Percentiles rank a stretch among this genome's conserved stretches.
phyloP scores from a whole-genome alignment of 2,888 invertebrate genomes.

The Lasius platythorax region DNA sequence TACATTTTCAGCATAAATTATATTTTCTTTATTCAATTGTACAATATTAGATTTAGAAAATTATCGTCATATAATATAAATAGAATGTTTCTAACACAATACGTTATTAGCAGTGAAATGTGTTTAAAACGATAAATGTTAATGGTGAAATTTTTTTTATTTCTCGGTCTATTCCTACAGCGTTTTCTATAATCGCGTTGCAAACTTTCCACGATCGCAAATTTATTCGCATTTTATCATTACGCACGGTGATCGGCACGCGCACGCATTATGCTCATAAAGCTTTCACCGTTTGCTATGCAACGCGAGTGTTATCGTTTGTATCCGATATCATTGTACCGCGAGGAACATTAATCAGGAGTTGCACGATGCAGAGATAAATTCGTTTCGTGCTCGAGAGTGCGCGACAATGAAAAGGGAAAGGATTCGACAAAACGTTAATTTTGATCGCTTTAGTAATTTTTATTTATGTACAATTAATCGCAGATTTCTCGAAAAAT shows the following conservation, averaged over 20 bases:
- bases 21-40: background rate
- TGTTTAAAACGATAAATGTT: background rate
- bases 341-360: constrained; percentile 38
- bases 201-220: constrained; percentile 61
- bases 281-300: constrained; percentile 72
- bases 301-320: constrained; percentile 69
- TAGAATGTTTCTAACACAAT: constrained; percentile 2
- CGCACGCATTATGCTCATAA: constrained; percentile 48
- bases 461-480: constrained; percentile 8
- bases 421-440: constrained; percentile 26
- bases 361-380: constrained; percentile 32
- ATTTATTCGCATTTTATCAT: no score
- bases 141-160: background rate
- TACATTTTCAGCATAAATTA: background rate
- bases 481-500: background rate
- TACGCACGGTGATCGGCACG: constrained; percentile 61
- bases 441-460: background rate
- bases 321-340: constrained; percentile 68
- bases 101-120: background rate
- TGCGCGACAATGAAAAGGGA: constrained; percentile 35
- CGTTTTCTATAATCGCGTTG: constrained; percentile 31
- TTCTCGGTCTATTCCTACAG: background rate
- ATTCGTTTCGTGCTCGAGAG: constrained; percentile 38
- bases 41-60: background rate
- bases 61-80: background rate